These are phyloP conservation scores for Caenorhabditis sulstoni DNA, from an alignment of 2,888 invertebrate species.

Conservation along the genomic window DNA sequence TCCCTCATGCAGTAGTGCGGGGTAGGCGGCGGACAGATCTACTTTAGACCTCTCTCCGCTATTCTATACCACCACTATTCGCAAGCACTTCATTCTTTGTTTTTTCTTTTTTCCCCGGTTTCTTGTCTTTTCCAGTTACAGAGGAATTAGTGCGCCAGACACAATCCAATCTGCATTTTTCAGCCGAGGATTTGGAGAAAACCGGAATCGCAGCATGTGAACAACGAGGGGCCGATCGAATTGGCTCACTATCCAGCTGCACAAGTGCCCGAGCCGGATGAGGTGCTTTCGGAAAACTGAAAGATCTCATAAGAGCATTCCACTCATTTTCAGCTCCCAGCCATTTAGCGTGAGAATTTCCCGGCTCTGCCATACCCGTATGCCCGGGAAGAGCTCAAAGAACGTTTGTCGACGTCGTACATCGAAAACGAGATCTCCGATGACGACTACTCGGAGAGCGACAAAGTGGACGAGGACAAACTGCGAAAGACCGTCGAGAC, in stretches of 20 bases:
- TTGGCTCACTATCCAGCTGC: slow-evolving; percentile 95
- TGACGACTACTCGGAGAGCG: slow-evolving; percentile 76
- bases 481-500: slow-evolving; percentile 81
- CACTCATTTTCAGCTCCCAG: slow-evolving; percentile 83
- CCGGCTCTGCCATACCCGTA: slow-evolving; percentile 98
- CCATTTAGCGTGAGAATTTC: slow-evolving; percentile 97
- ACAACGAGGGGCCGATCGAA: slow-evolving; percentile 98
- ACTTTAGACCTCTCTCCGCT: slow-evolving; percentile 61
- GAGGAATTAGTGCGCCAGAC: background rate
- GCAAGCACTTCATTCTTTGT: slow-evolving; percentile 60
- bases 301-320: background rate
- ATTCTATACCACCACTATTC: slow-evolving; percentile 64
- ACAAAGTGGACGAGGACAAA: slow-evolving; percentile 81
- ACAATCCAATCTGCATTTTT: slow-evolving; percentile 4
- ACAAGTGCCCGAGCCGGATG: slow-evolving; percentile 90
- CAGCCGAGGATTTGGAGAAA: slow-evolving; percentile 80
- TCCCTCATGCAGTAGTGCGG: slow-evolving; percentile 57
- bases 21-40: slow-evolving; percentile 61
- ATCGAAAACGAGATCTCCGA: slow-evolving; percentile 86
- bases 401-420: slow-evolving; percentile 88
- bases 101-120: slow-evolving; percentile 23
- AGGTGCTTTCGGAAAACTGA: slow-evolving; percentile 41
- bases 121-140: too few relatives aligned
- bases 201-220: slow-evolving; percentile 93
- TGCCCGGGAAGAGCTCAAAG: slow-evolving; percentile 85